Evolutionary conservation across 2,888 invertebrate species (phyloP), one percentile per base, ranked within the genome.

Genomic region (Drosophila incognita): DNA sequence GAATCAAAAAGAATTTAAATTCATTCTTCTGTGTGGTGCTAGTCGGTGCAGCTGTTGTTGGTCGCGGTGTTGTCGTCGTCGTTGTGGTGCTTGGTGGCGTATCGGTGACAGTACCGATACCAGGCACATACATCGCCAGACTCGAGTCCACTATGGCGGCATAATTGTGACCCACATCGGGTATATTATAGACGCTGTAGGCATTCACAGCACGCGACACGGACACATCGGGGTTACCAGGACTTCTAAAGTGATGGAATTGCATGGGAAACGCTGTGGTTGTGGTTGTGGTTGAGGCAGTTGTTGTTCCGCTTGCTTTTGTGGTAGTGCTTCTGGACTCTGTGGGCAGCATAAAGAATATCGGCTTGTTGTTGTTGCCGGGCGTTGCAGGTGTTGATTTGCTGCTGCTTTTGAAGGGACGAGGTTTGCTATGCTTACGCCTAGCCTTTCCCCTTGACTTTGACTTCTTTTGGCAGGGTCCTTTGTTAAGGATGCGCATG

Each of bases 161-260:
- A 40, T 86, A 84, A 11, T 84, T 71, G 21, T 62, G 10, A 13
- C 76, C 88, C 59, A 84, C 65, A 81, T 88, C 74, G 46, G 71
- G 56, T 42, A 84, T 86, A n/a, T 83, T 78, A 56, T 81, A 84
- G 29, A 84, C 74, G 46, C 58, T 83, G 27, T 88, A 84, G 13
- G 88, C 65, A 24, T 81, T 49, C 2, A 74, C 49, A 1, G 84
- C 74, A 4, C 53, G 74, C 4, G 86, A 71, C 1, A 84, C 67
- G 3, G 77, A 77, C 10, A 84, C 86, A 40, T 72, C 71, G 5
- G 81, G 62, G 54, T 62, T 69, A 15, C 46, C 31, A 4, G 49
- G 13, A 11, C 29, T 61, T 10, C 4, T 29, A 2, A 65, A 66
- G 1, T 74, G 64, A 4, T 42, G 64, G 24, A 76, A 83, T 18